Percentiles rank a stretch among this genome's conserved stretches.
Evolutionary conservation across 2,888 invertebrate species (phyloP).

Genomic region (Keiferia lycopersicella): DNA sequence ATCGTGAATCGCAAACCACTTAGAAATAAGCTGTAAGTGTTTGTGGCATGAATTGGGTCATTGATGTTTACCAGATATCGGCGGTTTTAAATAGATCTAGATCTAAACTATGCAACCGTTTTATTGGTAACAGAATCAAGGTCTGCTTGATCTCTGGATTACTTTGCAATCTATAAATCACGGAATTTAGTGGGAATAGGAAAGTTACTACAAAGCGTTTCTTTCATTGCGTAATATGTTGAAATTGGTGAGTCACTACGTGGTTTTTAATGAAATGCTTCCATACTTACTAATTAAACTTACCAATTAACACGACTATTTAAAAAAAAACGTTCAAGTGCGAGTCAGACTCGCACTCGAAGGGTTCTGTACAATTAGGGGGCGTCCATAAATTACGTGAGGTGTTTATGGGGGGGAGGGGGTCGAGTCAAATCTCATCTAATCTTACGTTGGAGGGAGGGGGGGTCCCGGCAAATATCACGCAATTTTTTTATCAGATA

Average conservation of each 20-base stretch:
- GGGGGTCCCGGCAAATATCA: too few relatives aligned
- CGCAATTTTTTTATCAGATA: too few relatives aligned
- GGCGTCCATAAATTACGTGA: too few relatives aligned
- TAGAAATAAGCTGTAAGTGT: neutral
- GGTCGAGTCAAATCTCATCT: too few relatives aligned
- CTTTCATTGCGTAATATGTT: neutral
- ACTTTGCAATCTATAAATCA: neutral
- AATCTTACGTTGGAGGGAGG: too few relatives aligned
- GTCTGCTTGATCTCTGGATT: neutral
- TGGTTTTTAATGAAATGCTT: neutral
- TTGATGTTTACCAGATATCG: conserved; percentile 16
- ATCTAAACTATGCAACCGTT: conserved; percentile 5
- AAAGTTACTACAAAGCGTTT: neutral
- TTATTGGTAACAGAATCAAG: conserved; percentile 7
- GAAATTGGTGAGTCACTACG: neutral
- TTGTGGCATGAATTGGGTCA: neutral
- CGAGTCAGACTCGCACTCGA: too few relatives aligned
- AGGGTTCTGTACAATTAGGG: too few relatives aligned
- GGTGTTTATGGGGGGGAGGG: too few relatives aligned
- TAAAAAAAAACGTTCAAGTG: too few relatives aligned
- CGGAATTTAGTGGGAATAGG: too few relatives aligned
- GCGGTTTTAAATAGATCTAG: conserved; percentile 17
- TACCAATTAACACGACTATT: too few relatives aligned
- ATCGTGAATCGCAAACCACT: neutral
- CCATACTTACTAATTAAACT: neutral